phyloP scores from a whole-genome alignment of 2,888 invertebrate genomes.

The Folsomia manolachei region DNA sequence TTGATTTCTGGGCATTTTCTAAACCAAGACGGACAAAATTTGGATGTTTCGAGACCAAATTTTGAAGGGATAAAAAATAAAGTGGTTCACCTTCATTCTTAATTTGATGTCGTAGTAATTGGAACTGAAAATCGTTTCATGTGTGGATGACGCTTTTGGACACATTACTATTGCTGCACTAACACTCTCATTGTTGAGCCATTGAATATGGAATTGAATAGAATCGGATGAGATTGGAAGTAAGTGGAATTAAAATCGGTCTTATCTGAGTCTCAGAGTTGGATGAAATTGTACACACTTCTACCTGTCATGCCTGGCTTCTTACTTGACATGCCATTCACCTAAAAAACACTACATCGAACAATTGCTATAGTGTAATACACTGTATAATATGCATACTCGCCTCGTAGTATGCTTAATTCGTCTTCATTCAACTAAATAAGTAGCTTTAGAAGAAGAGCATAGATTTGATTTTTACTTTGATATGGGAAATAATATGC shows the following conservation, averaged over 20 bases:
- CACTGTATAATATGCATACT: background rate
- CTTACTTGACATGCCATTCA: conserved; percentile 17
- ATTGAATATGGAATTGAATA: background rate
- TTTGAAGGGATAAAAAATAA: no score
- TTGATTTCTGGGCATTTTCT: no score
- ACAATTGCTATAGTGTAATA: background rate
- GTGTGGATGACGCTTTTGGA: background rate
- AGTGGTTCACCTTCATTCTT: no score
- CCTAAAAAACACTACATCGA: background rate
- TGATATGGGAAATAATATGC: no score
- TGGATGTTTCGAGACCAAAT: no score
- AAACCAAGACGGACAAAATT: no score
- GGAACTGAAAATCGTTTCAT: no score
- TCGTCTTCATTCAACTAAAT: background rate
- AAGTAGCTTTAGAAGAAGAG: background rate
- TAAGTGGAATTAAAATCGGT: conserved; percentile 11
- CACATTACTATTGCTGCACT: background rate
- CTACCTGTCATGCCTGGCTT: background rate
- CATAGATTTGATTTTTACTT: background rate
- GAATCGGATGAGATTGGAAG: background rate
- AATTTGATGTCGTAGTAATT: no score
- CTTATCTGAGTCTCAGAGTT: no score
- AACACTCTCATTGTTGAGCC: background rate
- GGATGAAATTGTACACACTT: background rate
- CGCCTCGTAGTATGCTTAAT: background rate